Evolutionary conservation across 2,888 invertebrate species (phyloP), one percentile per base, ranked within the genome.

Genomic region (Allophyes oxyacanthae): DNA sequence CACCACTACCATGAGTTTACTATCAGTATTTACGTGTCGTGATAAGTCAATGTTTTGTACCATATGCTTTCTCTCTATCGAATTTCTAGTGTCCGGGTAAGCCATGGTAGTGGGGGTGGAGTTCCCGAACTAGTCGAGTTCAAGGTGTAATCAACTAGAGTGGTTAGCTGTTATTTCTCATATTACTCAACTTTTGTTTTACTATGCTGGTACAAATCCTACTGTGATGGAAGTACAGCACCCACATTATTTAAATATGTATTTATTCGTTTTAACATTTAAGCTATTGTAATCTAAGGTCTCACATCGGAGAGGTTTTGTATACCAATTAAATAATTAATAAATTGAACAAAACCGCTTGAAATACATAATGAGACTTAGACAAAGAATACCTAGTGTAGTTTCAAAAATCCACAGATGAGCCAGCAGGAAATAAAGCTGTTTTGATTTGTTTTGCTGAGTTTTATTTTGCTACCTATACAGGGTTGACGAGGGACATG

Each of bases 381-480:
- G 77, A 78, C 75, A 77, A 81, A 77, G 72, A 75, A 78, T 79
- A 75, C 75, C 72, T 77, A 83, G 80, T 79, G 86, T 89, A 90
- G 88, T 86, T 83, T 83, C 84, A 86, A 83, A 87, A 87, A 87
- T 87, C 84, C 85, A 84, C 85, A 84, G 86, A 86, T 86, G 83
- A 89, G 88, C 88, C 89, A 91, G 90, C 91, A 85, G 83, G 81
- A 87, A 92, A 92, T 92, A 92, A 83, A 93, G 89, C 91, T 92
- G 93, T 92, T 93, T 92, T 92, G 90, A 93, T 92, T 93, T 92
- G 85, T 91, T 84, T 82, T 85, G 83, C 48, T 15, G 83, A 54
- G 83, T 92, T 89, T 88, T 81, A 80, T 85, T 87, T 28, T 25
- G 6, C 25, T 6, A 25, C 25, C 25, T 25, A 6, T 25, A 3